A percentile compares a stretch with the other conserved stretches of the same genome.
phyloP scores from a whole-genome alignment of 2,797 vertebrate species.

The Crax fasciolata region DNA sequence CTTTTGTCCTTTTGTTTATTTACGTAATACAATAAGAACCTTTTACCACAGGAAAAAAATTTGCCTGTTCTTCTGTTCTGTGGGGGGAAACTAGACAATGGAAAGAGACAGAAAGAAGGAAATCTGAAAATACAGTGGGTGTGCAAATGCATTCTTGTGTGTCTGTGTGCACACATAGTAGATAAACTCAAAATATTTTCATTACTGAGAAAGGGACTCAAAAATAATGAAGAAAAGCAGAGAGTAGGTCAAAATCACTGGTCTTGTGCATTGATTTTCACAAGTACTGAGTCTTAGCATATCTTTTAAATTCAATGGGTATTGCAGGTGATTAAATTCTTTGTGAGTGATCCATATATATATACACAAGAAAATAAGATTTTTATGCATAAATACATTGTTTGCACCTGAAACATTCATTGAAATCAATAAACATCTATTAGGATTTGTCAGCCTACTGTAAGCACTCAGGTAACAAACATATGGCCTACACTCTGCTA shows the following conservation, averaged over 20 bases:
- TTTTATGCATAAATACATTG: not conserved
- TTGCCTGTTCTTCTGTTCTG: not conserved
- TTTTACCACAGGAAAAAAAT: not conserved
- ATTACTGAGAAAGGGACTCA: not conserved
- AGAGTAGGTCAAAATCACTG: not conserved
- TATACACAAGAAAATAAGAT: not conserved
- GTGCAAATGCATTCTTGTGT: not conserved
- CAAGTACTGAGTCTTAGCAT: not conserved
- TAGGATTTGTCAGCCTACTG: not conserved
- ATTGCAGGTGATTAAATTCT: not conserved
- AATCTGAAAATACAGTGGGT: not conserved
- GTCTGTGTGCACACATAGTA: not conserved
- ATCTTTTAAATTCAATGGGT: not conserved
- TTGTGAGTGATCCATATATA: not conserved
- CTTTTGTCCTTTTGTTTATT: not conserved
- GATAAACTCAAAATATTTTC: not conserved
- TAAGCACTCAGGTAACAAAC: not conserved
- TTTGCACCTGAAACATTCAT: not conserved
- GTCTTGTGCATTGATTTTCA: not conserved
- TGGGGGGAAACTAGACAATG: rapidly evolving
- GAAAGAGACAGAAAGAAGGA: not conserved
- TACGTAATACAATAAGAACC: not conserved
- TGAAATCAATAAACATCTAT: not conserved
- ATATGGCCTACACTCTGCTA: not conserved
- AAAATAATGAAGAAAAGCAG: not conserved